Evolutionary conservation across 2,888 invertebrate genomes (phyloP), one percentile per base, ranked within the genome.

Genomic region (Perdita meconis): DNA sequence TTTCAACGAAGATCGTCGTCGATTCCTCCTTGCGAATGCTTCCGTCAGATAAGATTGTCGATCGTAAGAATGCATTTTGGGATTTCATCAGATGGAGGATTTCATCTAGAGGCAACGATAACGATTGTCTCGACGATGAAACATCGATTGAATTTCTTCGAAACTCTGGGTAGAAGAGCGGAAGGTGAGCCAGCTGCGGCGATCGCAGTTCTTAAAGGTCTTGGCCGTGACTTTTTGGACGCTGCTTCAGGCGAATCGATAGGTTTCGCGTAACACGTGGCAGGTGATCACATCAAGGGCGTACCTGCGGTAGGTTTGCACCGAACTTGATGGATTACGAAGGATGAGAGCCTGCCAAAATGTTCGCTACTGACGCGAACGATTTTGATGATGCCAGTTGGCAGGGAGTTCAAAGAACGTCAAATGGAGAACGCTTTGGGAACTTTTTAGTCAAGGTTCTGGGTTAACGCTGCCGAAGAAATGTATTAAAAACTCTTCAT

Each of bases 221-320:
- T 38, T 42, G 81, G 53, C 71, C 74, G 51, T 81, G 81, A 83
- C 74, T 83, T 81, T 83, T 72, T 42, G 64, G 53, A 50, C 57
- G 73, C 40, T 69, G 44, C 30, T 59, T 68, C 80, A 40, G 59
- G 42, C 40, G 24, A 79, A 85, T 85, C 84, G 69, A 85, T 85
- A 71, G 59, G 19, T 36, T 30, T 36, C 66, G 63, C 16, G 71
- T 50, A 72, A 85, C 77, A 85, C 76, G 76, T 81, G 47, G 70
- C 66, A 40, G 72, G 65, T 65, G 74, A 78, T 68, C 57, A 44
- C 38, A 76, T 67, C 84, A 87, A 87, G 86, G 84, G 53, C 86
- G 82, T 84, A 84, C 84, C 84, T 69, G 84, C 59, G 67, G 63
- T 78, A 79, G 74, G 68, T 73, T 84, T 81, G 81, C 77, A 85